Evolutionary conservation across 2,113 vertebrate genomes (phyloP), one percentile per base, ranked within the genome.

Genomic region (Paradisaea rubra): DNA sequence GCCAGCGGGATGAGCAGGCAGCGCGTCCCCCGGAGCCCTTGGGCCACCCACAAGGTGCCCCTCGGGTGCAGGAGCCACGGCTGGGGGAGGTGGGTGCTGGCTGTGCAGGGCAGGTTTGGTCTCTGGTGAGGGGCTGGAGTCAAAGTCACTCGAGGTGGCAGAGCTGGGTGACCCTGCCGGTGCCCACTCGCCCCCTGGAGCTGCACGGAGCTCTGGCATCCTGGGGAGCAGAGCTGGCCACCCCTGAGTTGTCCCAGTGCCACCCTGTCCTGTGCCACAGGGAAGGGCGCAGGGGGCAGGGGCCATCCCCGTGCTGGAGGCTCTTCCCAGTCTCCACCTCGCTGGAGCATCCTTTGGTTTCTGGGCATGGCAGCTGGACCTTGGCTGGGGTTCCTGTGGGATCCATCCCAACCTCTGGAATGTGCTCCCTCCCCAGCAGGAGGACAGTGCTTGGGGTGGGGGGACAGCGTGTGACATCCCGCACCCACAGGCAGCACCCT

Each of bases 101-200:
- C 8, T 10, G n/a, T 20, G 8, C 56, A 63, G 60, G 54, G 41
- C 5, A n/a, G 37, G n/a, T 41, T 89, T 60, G 56, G 23, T 15
- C 27, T 61, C 31, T 11, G 33, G 22, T 0, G 6, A 81, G 56
- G 71, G 25, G 11, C 0, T 44, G 79, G 50, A 44, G 28, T 39
- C 1, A 4, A 39, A 53, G 56, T 20, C 8, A 2, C 23, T 17
- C 19, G 4, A 20, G 14, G 24, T 30, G 27, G 44, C 23, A 30
- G 64, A 52, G 30, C 33, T 52, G 73, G 15, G 23, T 64, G 73
- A 53, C 17, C n/a, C 30, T 5, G 2, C 11, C 35, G 63, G 37
- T 44, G 52, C 14, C 45, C 37, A 15, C 27, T 8, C 1, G 0
- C 1, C 9, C 4, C 13, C 35, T 1, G 8, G 31, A 37, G 45